Percentiles rank a stretch among this genome's conserved stretches.
Evolutionary conservation across 1,140 invertebrate genomes (phyloP).

Genomic region (Drosophila nigrodunni): DNA sequence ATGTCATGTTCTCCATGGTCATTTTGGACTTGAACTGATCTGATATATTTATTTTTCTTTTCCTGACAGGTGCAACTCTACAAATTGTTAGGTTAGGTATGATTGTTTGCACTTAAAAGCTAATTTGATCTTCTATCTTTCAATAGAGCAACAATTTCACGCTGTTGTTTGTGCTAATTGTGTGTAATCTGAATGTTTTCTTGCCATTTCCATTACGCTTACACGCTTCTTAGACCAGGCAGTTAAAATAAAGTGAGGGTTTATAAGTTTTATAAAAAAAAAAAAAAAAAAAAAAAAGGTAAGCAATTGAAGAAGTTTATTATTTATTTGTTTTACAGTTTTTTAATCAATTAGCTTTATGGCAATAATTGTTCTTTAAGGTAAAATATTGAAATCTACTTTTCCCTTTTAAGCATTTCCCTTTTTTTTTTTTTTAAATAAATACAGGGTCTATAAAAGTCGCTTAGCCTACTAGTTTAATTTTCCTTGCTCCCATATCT

Average conservation of each 20-base stretch:
- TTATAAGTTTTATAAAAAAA: no score
- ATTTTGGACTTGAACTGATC: neutral
- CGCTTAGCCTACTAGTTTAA: no score
- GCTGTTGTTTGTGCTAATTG: conserved; percentile 27
- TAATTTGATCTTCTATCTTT: conserved; percentile 39
- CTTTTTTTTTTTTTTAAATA: no score
- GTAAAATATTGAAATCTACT: no score
- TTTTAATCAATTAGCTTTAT: no score
- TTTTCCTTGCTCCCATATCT: conserved; percentile 27
- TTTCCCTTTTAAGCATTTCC: no score
- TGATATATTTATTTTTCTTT: neutral
- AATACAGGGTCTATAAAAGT: no score
- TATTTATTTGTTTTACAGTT: no score
- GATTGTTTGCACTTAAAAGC: conserved; percentile 24
- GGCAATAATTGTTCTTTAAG: no score
- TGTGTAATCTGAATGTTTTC: conserved; percentile 37
- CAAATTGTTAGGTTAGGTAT: conserved; percentile 23
- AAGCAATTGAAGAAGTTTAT: no score
- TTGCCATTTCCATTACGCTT: conserved; percentile 47
- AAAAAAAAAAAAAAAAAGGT: no score
- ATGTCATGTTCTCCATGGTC: neutral
- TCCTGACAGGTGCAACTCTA: conserved; percentile 13
- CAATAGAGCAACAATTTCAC: conserved; percentile 28
- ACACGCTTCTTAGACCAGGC: conserved; percentile 9
- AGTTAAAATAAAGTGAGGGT: no score